Evolutionary conservation across 1,140 invertebrate genomes (phyloP).

Genomic region (Pseudoatta argentina): DNA sequence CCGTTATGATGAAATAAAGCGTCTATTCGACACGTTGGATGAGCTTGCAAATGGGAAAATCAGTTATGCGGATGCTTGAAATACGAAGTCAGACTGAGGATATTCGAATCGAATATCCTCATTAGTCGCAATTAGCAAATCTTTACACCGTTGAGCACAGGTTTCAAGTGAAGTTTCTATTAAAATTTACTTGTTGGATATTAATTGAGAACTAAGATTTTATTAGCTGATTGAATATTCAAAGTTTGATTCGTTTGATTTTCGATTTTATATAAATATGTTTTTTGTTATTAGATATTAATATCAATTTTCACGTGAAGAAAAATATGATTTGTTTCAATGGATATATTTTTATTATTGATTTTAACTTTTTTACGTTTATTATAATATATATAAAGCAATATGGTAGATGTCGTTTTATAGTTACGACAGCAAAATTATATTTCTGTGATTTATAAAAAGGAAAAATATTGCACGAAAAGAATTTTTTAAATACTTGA

Average conservation of each 20-base stretch:
- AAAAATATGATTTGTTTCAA: background rate
- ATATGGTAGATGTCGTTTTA: background rate
- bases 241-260: background rate
- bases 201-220: conserved; percentile 10
- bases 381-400: background rate
- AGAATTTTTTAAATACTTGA: background rate
- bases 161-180: background rate
- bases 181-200: conserved; percentile 4
- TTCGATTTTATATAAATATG: background rate
- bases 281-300: background rate
- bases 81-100: background rate
- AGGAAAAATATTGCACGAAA: background rate
- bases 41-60: conserved; percentile 15
- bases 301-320: background rate
- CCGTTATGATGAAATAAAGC: conserved; percentile 47
- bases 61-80: background rate
- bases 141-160: background rate
- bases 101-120: background rate
- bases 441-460: background rate
- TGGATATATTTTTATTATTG: background rate
- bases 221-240: background rate
- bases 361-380: background rate
- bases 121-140: background rate
- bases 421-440: background rate
- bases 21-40: conserved; percentile 21